These are phyloP conservation scores for Nothura maculosa DNA, from an alignment of 2,797 vertebrate genomes.

Conservation along the genomic window DNA sequence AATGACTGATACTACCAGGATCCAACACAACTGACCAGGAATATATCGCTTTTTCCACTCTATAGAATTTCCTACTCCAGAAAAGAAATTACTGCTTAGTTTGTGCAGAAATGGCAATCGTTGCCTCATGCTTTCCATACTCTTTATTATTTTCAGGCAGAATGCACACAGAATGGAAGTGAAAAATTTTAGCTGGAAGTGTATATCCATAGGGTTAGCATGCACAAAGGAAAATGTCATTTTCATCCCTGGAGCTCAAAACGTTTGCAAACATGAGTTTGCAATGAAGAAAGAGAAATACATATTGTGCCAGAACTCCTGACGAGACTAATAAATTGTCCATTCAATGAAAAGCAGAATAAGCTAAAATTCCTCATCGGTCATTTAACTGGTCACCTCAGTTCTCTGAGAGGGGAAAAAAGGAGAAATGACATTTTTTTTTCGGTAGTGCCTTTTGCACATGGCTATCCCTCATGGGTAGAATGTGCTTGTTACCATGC, in stretches of 20 bases:
- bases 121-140: neutral
- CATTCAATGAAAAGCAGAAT: neutral
- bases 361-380: neutral
- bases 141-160: neutral
- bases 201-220: neutral
- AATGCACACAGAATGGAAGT: neutral
- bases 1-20: constrained; percentile 23
- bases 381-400: neutral
- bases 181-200: constrained; percentile 9
- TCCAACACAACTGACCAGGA: neutral
- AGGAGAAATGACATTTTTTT: neutral
- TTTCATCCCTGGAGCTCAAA: neutral
- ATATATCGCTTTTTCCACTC: constrained; percentile 36
- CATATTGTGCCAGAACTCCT: neutral
- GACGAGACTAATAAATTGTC: neutral
- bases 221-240: neutral
- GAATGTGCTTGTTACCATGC: rapidly evolving
- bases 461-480: neutral
- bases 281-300: neutral
- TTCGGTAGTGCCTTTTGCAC: neutral
- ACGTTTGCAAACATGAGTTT: neutral
- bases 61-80: constrained; percentile 13
- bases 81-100: constrained; percentile 46
- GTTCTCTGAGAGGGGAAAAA: neutral
- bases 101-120: neutral